Percentiles rank a stretch among this genome's conserved stretches.
Conservation (phyloP, 2,113 vertebrate genomes). For the Aramus guarauna region DNA sequence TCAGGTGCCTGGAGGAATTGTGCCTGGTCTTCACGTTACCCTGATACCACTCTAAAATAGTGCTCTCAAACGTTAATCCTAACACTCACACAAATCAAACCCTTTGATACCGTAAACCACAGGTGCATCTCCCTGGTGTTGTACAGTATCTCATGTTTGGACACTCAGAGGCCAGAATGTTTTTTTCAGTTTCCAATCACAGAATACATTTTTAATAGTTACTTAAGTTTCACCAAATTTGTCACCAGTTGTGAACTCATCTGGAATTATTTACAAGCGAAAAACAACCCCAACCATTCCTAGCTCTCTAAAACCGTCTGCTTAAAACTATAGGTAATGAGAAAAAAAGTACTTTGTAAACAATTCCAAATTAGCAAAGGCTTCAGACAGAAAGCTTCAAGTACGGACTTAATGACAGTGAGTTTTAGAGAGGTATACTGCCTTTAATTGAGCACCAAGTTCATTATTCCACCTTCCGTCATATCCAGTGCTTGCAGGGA, state of each 20-base stretch:
- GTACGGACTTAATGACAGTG: background rate
- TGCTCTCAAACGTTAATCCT: background rate
- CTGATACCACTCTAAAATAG: background rate
- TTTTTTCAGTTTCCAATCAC: background rate
- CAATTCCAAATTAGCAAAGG: background rate
- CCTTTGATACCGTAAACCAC: background rate
- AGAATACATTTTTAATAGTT: background rate
- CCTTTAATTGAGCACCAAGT: accelerated
- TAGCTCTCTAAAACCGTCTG: background rate
- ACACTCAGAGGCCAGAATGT: background rate
- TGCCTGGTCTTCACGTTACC: background rate
- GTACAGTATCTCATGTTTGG: background rate
- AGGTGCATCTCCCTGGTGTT: background rate
- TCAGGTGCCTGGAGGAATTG: background rate
- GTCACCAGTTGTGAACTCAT: background rate
- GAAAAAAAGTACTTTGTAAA: background rate
- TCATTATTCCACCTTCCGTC: background rate
- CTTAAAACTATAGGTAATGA: background rate
- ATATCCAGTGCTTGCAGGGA: background rate
- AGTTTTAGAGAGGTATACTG: too few species aligned
- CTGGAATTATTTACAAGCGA: background rate
- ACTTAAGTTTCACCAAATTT: background rate
- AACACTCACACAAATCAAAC: background rate
- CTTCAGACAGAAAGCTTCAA: background rate
- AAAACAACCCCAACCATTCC: background rate